phyloP scores from a whole-genome alignment of 2,888 invertebrate genomes.

The Axea sp. region DNA sequence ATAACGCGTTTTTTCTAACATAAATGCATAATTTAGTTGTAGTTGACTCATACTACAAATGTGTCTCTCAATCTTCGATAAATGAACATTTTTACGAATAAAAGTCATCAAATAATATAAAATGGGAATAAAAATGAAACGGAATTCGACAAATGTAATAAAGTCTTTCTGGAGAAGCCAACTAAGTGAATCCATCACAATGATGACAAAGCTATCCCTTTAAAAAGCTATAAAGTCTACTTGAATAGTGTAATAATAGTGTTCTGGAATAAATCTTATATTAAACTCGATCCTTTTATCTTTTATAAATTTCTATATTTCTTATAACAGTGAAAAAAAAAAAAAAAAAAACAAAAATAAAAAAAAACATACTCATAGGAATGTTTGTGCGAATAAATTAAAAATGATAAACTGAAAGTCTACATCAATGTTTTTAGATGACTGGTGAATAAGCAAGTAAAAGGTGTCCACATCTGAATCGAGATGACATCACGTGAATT shows the following conservation, averaged over 20 bases:
- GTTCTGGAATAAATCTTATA: constrained; percentile 38
- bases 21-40: no score
- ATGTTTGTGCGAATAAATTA: constrained; percentile 10
- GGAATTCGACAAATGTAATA: no score
- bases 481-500: neutral
- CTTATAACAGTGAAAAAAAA: constrained; percentile 34
- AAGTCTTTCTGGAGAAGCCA: constrained; percentile 23
- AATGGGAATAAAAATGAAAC: no score
- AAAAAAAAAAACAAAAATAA: no score
- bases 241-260: constrained; percentile 33
- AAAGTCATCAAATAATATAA: no score
- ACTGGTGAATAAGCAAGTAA: constrained; percentile 4
- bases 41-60: no score
- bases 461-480: neutral
- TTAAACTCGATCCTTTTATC: constrained; percentile 48
- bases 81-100: no score
- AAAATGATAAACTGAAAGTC: constrained; percentile 21
- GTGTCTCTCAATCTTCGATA: no score
- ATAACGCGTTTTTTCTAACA: no score
- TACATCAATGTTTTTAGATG: constrained; percentile 28
- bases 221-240: constrained; percentile 37
- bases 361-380: constrained; percentile 3
- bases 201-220: constrained; percentile 44
- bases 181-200: constrained; percentile 27
- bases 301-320: constrained; percentile 60